Evolutionary conservation across 1,140 invertebrate species (phyloP), one percentile per base, ranked within the genome.

Genomic region (Zaprionus gabonicus): DNA sequence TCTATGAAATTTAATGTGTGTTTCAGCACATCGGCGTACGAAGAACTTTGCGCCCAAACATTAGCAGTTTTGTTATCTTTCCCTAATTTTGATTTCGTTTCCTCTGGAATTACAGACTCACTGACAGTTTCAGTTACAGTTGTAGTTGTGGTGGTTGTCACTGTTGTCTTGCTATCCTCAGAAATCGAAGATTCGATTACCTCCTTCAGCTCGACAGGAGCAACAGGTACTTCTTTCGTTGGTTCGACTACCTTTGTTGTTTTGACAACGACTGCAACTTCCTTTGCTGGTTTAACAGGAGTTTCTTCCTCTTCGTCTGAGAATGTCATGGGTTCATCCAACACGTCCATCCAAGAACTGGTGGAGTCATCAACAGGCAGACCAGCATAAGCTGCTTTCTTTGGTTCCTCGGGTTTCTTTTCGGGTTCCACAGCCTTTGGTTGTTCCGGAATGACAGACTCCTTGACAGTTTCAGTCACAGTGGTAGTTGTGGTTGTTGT

Each of bases 241-340:
- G 44, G 44, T 6, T 60, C 25, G 0, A 57, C 23, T n/a, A 46
- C 38, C 41, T 51, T 56, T 28, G 59, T 49, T 49, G 17, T 49
- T 27, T 73, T 46, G 3, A 17, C 31, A 31, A 55, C 20, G 15
- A 58, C 17, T 10, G 7, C 17, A 1, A 31, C 49, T 3, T 71
- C 25, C 41, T 38, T 71, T 55, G 27, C 10, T 15, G 49, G 53
- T 56, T 68, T 57, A 38, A 34, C 13, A 41, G 51, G 20, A 55
- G 38, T 13, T 49, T 53, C 62, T 7, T 60, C 73, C 75, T 93
- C 93, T 23, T 93, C 93, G 60, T 93, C 92, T 20, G 91, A 88
- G 70, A 94, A 92, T 12, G 81, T 80, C 23, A 23, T 23, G 23
- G 23, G 23, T 1, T 23, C 23, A 23, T 23, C 23, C 23, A 23